phyloP scores from a whole-genome alignment of 2,797 vertebrate genomes.

The Cygnus olor region DNA sequence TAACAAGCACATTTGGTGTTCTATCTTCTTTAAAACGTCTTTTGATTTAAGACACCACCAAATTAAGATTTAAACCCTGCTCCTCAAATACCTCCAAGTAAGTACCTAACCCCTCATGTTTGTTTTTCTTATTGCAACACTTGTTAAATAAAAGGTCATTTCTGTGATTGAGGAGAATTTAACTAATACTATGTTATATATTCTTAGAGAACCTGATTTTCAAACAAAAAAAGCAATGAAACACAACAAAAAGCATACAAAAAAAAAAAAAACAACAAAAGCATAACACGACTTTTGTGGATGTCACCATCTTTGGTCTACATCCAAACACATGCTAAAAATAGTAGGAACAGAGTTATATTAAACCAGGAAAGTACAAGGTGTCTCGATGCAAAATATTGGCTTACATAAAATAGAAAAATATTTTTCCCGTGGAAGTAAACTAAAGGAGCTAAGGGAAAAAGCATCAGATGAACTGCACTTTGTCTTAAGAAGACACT shows the following conservation, averaged over 20 bases:
- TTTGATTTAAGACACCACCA: neutral
- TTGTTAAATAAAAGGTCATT: neutral
- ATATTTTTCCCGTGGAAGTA: neutral
- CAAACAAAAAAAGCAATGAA: neutral
- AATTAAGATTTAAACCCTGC: neutral
- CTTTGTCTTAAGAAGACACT: neutral
- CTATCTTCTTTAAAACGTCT: neutral
- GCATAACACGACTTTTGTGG: conserved; percentile 1
- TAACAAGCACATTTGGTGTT: neutral
- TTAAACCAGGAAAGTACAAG: conserved; percentile 48
- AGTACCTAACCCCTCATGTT: neutral
- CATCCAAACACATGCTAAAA: conserved; percentile 48
- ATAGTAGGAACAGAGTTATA: conserved; percentile 33
- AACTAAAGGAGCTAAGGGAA: neutral
- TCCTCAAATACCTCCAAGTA: neutral
- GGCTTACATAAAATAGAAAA: neutral
- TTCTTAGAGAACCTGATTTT: neutral
- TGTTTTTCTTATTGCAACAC: neutral
- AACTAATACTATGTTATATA: neutral
- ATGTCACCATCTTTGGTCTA: conserved; percentile 17
- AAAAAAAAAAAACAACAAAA: too few relatives aligned
- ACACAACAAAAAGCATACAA: too few relatives aligned
- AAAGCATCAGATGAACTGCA: neutral
- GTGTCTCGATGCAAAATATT: conserved; percentile 31
- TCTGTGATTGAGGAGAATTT: neutral